Evolutionary conservation across 1,140 invertebrate species (phyloP), one percentile per base, ranked within the genome.

Genomic region (Heliothis virescens): DNA sequence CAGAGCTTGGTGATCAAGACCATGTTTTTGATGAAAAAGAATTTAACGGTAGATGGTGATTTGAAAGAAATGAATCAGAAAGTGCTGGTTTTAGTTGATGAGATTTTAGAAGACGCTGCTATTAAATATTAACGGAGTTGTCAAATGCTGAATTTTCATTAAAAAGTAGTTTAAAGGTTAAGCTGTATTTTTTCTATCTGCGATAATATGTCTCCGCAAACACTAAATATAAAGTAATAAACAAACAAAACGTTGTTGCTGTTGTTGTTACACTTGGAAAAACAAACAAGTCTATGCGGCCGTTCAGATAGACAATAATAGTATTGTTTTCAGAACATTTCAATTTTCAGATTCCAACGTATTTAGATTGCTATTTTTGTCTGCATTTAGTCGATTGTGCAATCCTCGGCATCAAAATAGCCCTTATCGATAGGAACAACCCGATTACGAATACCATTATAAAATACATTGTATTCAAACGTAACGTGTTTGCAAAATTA

Each of bases 1-100:
- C 84, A 92, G 2, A 92, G 90, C 16, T 72, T 92, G 11, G 83
- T 94, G 34, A 82, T 82, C 10, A 91, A 86, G 80, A 94, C 93
- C 11, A 67, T 93, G 63, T 26, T 88, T 1, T 47, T 84, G 69
- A 65, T 94, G 52, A 90, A 90, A 60, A 91, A 87, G 67, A 85
- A 86, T 65, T 82, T 92, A 13, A 26, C 72, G 10, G 73, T 74
- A 12, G 82, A 87, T 7, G 85, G 89, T 4, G 80, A 90, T n/a
- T 73, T 82, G n/a, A 86, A 85, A 67, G 90, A 89, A 60, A 16
- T 80, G 0, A 88, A 83, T 29, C 18, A 90, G 12, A 88, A 88
- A 53, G 84, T 89, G 48, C 59, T 89, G 13, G 26, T 29, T 1
- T 83, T 86, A 55, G 86, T 90, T 15, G 85, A 89, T n/a, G 87